phyloP scores from a whole-genome alignment of 2,797 vertebrate species.

The Eulemur albifrons region DNA sequence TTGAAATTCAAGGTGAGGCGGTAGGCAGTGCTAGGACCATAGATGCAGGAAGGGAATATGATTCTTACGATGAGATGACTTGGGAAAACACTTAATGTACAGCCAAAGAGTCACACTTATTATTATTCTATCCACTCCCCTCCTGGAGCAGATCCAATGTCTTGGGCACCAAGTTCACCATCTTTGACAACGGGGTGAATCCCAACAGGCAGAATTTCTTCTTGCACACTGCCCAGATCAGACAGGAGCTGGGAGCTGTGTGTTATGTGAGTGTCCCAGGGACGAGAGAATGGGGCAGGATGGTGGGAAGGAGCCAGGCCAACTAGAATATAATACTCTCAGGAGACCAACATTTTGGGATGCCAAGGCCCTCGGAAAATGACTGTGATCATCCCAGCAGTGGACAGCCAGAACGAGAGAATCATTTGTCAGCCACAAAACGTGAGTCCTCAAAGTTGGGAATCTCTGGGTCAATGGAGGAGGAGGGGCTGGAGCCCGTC shows the following conservation, averaged over 20 bases:
- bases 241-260: slow-evolving; percentile 91
- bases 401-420: slow-evolving; percentile 88
- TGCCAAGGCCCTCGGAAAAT: slow-evolving; percentile 92
- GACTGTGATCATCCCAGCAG: slow-evolving; percentile 91
- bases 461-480: neutral
- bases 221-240: slow-evolving; percentile 86
- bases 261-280: slow-evolving; percentile 89
- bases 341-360: slow-evolving; percentile 92
- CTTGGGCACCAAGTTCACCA: slow-evolving; percentile 92
- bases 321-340: neutral
- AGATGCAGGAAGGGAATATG: neutral
- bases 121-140: neutral
- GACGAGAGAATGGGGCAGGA: neutral
- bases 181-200: slow-evolving; percentile 91
- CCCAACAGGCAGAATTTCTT: slow-evolving; percentile 89
- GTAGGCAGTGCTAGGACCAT: neutral
- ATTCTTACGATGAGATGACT: neutral
- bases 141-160: slow-evolving; percentile 89
- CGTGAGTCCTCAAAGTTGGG: slow-evolving; percentile 79
- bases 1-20: neutral
- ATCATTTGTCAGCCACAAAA: slow-evolving; percentile 87
- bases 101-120: neutral
- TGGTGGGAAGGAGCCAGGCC: neutral
- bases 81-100: neutral
- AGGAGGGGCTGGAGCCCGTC: fast-evolving